phyloP scores from a whole-genome alignment of 2,113 vertebrate genomes.

The Vombatus ursinus region DNA sequence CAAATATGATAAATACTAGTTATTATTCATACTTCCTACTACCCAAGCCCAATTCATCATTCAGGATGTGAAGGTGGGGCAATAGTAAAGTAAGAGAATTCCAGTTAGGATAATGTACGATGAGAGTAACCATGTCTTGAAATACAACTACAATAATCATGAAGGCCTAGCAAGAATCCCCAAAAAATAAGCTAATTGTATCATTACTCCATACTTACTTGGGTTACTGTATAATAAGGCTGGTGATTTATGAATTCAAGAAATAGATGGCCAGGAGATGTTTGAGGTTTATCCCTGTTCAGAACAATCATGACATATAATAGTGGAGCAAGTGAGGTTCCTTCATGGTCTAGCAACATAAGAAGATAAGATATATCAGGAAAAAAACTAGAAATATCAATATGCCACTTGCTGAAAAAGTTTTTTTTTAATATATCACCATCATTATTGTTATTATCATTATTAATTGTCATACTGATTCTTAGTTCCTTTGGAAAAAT shows the following conservation, averaged over 20 bases:
- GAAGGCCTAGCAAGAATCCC: not conserved
- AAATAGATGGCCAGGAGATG: not conserved
- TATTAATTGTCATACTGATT: not conserved
- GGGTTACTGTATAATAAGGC: not conserved
- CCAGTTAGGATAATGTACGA: not conserved
- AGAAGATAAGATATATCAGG: not conserved
- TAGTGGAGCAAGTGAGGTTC: not conserved
- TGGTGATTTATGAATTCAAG: not conserved
- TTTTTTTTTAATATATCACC: not conserved
- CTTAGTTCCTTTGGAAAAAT: not conserved
- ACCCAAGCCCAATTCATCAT: not conserved
- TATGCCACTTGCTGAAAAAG: too few species aligned
- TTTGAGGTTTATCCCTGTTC: not conserved
- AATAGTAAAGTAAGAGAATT: not conserved
- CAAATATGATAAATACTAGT: not conserved
- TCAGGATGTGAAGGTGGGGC: not conserved
- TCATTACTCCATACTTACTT: not conserved
- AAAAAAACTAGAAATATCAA: too few species aligned
- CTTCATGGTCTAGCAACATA: not conserved
- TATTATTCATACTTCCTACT: not conserved
- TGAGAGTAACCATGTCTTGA: too few species aligned
- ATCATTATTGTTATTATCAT: not conserved
- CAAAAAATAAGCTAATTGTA: not conserved
- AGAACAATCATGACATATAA: not conserved
- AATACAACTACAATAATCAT: not conserved